phyloP scores from a whole-genome alignment of 2,888 invertebrate genomes.

The Hydraecia micacea region DNA sequence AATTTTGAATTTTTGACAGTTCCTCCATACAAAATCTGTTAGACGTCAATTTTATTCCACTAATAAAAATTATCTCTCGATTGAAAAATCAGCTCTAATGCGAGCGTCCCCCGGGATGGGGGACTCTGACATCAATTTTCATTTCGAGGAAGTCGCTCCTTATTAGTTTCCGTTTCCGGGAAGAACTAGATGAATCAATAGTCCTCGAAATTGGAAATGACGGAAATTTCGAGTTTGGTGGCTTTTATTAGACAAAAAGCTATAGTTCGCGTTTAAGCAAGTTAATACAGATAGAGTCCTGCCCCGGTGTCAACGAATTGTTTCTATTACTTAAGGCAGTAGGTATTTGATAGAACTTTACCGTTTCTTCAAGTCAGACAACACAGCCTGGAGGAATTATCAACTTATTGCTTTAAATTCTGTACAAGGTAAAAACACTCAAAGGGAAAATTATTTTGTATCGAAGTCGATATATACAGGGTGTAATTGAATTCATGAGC shows the following conservation, averaged over 20 bases:
- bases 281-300: no score
- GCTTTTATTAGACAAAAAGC: no score
- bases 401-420: neutral
- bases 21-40: no score
- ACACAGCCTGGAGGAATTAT: neutral
- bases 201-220: no score
- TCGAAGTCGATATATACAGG: no score
- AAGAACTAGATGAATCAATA: neutral
- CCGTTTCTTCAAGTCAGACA: neutral
- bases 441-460: neutral
- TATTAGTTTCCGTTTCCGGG: neutral
- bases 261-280: neutral
- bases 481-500: no score
- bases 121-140: conserved; percentile 5
- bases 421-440: neutral
- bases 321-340: neutral
- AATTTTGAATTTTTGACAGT: no score
- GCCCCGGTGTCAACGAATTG: neutral
- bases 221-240: no score
- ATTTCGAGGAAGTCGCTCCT: neutral
- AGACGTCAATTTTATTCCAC: no score
- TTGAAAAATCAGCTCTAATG: neutral
- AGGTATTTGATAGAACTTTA: neutral
- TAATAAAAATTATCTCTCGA: no score
- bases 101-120: neutral